Evolutionary conservation across 2,113 vertebrate genomes (phyloP).

Genomic region (Sinocyclocheilus anophthalmus): DNA sequence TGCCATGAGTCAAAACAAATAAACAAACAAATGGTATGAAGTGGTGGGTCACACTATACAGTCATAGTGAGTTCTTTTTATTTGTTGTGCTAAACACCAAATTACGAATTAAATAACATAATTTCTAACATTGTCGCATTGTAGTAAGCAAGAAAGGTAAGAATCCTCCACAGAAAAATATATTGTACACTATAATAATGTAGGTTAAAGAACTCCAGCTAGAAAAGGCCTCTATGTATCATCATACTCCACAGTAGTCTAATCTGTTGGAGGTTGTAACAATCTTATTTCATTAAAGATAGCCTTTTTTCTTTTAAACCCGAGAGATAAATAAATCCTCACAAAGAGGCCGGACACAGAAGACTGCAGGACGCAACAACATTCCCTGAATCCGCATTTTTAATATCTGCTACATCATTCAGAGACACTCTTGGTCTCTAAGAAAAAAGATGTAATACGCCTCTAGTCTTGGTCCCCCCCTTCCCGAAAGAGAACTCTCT

Average conservation of each 20-base stretch:
- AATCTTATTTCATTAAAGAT: constrained; percentile 43
- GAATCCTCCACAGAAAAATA: constrained; percentile 53
- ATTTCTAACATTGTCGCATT: too few species aligned
- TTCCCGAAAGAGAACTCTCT: too few species aligned
- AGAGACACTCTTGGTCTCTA: constrained; percentile 36
- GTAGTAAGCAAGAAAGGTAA: constrained; percentile 42
- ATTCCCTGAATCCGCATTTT: too few species aligned
- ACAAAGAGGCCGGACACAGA: constrained; percentile 31
- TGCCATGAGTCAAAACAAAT: constrained; percentile 4
- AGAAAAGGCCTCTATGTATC: constrained; percentile 44
- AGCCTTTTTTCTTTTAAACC: constrained; percentile 33
- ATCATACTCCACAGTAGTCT: too few species aligned
- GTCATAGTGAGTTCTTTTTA: constrained; percentile 48
- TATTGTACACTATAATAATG: constrained; percentile 36
- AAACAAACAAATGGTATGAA: constrained; percentile 34
- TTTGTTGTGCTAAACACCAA: constrained; percentile 46
- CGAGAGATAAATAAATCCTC: constrained; percentile 53
- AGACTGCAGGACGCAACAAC: constrained; percentile 27
- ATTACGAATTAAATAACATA: too few species aligned
- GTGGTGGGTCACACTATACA: too few species aligned
- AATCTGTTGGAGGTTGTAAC: too few species aligned
- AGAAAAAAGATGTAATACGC: too few species aligned
- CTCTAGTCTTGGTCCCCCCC: too few species aligned
- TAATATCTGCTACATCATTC: constrained; percentile 52
- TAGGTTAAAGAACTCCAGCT: constrained; percentile 42